Conservation (phyloP, 2,888 invertebrate genomes). For the Mystacides longicornis region DNA sequence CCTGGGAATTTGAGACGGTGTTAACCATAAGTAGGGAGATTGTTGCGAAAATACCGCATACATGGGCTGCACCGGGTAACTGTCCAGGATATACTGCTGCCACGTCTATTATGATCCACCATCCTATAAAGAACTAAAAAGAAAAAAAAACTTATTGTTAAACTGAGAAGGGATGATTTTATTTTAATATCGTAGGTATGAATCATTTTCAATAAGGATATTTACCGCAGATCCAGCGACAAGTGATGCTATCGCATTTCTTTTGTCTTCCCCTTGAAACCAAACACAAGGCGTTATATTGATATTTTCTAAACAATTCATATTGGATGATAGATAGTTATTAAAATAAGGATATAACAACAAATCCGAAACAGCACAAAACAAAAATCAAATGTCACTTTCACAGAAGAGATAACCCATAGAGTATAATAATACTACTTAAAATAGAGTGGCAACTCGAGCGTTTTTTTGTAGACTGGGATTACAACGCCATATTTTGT, state of each 20-base stretch:
- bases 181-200: constrained; percentile 12
- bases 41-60: constrained; percentile 92
- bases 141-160: constrained; percentile 14
- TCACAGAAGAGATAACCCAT: background rate
- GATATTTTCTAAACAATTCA: constrained; percentile 68
- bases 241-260: constrained; percentile 82
- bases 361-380: background rate
- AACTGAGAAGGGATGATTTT: too few species aligned
- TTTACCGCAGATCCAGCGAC: constrained; percentile 80
- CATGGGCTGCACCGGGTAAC: constrained; percentile 75
- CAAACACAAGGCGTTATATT: constrained; percentile 71
- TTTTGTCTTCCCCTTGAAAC: constrained; percentile 76
- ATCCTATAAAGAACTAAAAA: constrained; percentile 85
- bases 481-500: too few species aligned
- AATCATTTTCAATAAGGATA: too few species aligned
- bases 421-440: too few species aligned
- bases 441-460: too few species aligned
- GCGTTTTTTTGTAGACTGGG: too few species aligned
- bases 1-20: constrained; percentile 91
- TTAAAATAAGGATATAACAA: too few species aligned
- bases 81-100: constrained; percentile 68
- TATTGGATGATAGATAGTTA: constrained; percentile 30
- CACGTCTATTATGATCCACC: constrained; percentile 98
- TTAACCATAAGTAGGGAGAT: constrained; percentile 96
- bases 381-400: constrained; percentile 6